Conservation (phyloP, 2,888 invertebrate genomes). For the Cantharis rufa region DNA sequence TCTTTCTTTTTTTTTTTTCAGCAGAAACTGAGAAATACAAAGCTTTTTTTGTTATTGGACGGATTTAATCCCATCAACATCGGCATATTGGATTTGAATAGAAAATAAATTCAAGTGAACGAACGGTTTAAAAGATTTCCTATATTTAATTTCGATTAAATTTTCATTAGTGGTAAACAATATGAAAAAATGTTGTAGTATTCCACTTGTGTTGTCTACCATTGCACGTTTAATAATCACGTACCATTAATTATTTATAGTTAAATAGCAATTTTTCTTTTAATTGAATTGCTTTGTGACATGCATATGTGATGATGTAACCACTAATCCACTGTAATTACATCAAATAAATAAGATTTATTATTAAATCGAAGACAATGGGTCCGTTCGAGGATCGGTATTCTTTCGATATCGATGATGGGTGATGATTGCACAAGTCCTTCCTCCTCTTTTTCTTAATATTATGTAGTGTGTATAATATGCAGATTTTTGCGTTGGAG, state of each 20-base stretch:
- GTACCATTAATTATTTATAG: not conserved
- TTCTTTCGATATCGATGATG: not conserved
- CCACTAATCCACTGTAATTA: not conserved
- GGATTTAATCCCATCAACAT: not conserved
- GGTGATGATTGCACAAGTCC: not conserved
- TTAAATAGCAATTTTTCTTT: not conserved
- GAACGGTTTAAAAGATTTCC: not conserved
- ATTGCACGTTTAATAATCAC: not conserved
- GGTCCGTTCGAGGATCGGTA: not conserved
- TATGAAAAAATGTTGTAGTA: not conserved
- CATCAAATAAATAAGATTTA: not conserved
- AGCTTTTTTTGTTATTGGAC: not conserved
- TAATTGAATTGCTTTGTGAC: not conserved
- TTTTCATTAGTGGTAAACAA: not conserved
- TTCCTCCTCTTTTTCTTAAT: not conserved
- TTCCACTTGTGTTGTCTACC: not conserved
- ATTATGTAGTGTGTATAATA: not conserved
- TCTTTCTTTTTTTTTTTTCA: not conserved
- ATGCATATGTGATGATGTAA: conserved; percentile 3
- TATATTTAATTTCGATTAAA: not conserved
- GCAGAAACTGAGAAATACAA: not conserved
- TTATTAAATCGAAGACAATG: not conserved
- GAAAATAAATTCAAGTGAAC: not conserved
- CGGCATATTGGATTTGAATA: not conserved
- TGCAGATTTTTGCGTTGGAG: conserved; percentile 1